Base-by-base conservation (phyloP, 1,140 invertebrate genomes). In the Lineus longissimus region DNA sequence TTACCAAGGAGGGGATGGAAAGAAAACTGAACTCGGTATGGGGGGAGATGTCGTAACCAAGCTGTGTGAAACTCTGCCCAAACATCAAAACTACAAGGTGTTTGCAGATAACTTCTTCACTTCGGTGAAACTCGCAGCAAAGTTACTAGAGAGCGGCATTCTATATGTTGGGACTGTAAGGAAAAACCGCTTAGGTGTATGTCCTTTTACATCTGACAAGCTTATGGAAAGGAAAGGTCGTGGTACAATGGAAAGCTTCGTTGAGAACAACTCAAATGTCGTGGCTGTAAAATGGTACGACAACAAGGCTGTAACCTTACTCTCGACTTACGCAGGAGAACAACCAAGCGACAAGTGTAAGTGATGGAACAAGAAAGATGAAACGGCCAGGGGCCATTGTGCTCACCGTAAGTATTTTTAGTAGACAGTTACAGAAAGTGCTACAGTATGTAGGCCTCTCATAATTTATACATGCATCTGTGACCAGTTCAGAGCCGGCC, bases 1-100 rank as follows among this genome's bases (percentile, higher is more conserved):
- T 11, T 72, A 75, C 64, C 72, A 74, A 66, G 72, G 70, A 7
- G 57, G 22, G 11, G 30, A 22, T 9, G 51, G 13, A 15, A 61
- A 45, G 13, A 43, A 55, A 40, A 27, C 22, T 29, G 62, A 59
- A 15, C 41, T 57, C 23, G 66, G 59, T 47, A 55, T 59, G 7
- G 63, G 43, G 15, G 63, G 45, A 43, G 63, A 59, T 57, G 63
- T 58, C 15, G 63, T 64, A 2, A 9, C 64, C 7, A 55, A 41
- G 30, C 17, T 67, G 23, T 27, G 15, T 2, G 23, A 51, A 25
- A 64, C 27, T 15, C 7, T 58, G 22, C 15, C 27, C 4, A 17
- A 22, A 36, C 22, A 63, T 40, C 15, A 6, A 63, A 65, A 67
- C 40, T 64, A 59, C 36, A 65, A 67, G 51, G 47, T 64, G 17